These are phyloP conservation scores for Spodoptera exigua DNA, from an alignment of 2,888 invertebrate species.

Conservation along the genomic window DNA sequence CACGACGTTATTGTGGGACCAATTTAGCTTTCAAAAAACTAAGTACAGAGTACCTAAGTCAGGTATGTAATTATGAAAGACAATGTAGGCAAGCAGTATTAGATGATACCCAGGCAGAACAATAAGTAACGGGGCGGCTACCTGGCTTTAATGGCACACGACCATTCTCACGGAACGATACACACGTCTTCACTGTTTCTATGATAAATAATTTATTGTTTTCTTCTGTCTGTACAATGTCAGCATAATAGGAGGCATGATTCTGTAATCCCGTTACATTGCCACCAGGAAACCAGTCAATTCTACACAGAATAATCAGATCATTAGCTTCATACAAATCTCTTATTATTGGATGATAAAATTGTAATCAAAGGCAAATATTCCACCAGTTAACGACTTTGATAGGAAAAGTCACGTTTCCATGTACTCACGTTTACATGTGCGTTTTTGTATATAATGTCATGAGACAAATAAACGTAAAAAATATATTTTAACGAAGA, in stretches of 20 bases:
- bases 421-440: no score
- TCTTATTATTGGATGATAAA: slow-evolving; percentile 34
- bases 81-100: slow-evolving; percentile 53
- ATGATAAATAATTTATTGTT: slow-evolving; percentile 65
- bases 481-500: no score
- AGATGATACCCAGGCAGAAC: slow-evolving; percentile 59
- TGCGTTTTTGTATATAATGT: no score
- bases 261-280: slow-evolving; percentile 30
- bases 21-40: slow-evolving; percentile 15
- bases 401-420: slow-evolving; percentile 2
- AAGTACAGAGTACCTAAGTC: slow-evolving; percentile 28
- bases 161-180: slow-evolving; percentile 82
- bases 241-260: slow-evolving; percentile 38
- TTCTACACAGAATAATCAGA: slow-evolving; percentile 30
- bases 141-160: slow-evolving; percentile 71
- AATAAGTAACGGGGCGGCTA: slow-evolving; percentile 71
- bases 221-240: slow-evolving; percentile 45
- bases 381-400: not conserved
- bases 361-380: slow-evolving; percentile 30
- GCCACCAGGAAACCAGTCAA: slow-evolving; percentile 7
- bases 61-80: slow-evolving; percentile 43
- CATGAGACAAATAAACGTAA: no score
- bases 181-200: slow-evolving; percentile 72
- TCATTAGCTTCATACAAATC: slow-evolving; percentile 39
- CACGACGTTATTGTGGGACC: slow-evolving; percentile 3